Evolutionary conservation across 2,113 vertebrate species (phyloP), one percentile per base, ranked within the genome.

Genomic region (Pyrgilauda ruficollis): DNA sequence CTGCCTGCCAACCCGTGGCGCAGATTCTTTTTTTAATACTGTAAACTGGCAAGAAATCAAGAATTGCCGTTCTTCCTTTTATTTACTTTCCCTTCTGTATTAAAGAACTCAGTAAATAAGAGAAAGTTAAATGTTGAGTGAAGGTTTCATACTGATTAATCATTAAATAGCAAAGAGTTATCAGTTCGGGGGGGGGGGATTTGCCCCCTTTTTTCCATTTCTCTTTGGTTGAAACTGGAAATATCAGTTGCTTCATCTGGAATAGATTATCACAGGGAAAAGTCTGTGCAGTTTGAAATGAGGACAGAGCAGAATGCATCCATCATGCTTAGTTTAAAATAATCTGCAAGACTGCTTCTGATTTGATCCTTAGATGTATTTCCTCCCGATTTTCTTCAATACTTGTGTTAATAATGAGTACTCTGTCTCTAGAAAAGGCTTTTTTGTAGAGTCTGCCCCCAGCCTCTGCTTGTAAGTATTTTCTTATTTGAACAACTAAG

Each of bases 11-110:
- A 97, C 94, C 98, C 97, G 96, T 97, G 97, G 98, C 97, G 96
- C 98, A 98, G 97, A 98, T 98, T 93, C 97, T 98, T 98, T 98
- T 98, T 98, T 98, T 97, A 98, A 98, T 98, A 98, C 98, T 98
- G 98, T 98, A 99, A 98, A 97, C 98, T 98, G 98, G 98, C 98
- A 98, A 87, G 47, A 87, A 94, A 95, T 98, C 98, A 98, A 98
- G 97, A 98, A 98, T 98, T 97, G 97, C 98, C 66, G 97, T 98
- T 97, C 97, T 98, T 98, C 97, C 98, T 98, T 97, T 97, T 98
- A 97, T 98, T 98, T 98, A 97, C 94, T 98, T 98, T 98, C 98
- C 97, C 97, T 97, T 98, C 97, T 97, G 94, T 97, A 96, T 97
- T 94, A 84, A 97, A 96, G 96, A 97, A 95, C 96, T 98, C 95